Evolutionary conservation across 2,888 invertebrate genomes (phyloP).

Genomic region (Andrena trimmerana): DNA sequence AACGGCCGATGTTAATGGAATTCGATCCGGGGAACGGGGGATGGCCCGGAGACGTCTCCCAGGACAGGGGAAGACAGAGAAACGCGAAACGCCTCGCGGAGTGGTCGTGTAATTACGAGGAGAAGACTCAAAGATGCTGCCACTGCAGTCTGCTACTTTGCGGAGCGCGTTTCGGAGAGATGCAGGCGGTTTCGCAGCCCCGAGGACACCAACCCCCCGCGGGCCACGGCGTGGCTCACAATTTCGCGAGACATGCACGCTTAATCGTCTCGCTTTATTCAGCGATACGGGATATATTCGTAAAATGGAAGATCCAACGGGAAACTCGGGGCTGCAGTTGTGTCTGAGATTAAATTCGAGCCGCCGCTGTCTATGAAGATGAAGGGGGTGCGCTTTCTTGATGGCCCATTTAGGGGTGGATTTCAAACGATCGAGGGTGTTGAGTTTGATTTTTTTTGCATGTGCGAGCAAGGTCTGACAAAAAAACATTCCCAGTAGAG

Average conservation of each 20-base stretch:
- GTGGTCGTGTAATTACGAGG: conserved; percentile 74
- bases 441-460: no score
- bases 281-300: conserved; percentile 60
- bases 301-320: conserved; percentile 48
- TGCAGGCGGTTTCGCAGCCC: conserved; percentile 61
- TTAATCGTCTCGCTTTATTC: conserved; percentile 68
- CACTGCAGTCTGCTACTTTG: conserved; percentile 60
- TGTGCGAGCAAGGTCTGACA: no score
- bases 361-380: conserved; percentile 15
- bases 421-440: no score
- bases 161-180: conserved; percentile 37
- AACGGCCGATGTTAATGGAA: conserved; percentile 67
- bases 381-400: neutral
- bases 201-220: conserved; percentile 65
- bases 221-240: conserved; percentile 59
- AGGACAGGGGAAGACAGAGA: conserved; percentile 53
- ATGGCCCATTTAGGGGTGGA: no score
- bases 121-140: conserved; percentile 72
- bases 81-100: conserved; percentile 57
- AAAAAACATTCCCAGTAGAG: no score
- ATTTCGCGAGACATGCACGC: conserved; percentile 66
- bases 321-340: conserved; percentile 44
- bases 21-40: conserved; percentile 65
- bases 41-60: conserved; percentile 62
- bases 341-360: conserved; percentile 38